phyloP scores from a whole-genome alignment of 2,888 invertebrate species.

The Tortricodes alternella region DNA sequence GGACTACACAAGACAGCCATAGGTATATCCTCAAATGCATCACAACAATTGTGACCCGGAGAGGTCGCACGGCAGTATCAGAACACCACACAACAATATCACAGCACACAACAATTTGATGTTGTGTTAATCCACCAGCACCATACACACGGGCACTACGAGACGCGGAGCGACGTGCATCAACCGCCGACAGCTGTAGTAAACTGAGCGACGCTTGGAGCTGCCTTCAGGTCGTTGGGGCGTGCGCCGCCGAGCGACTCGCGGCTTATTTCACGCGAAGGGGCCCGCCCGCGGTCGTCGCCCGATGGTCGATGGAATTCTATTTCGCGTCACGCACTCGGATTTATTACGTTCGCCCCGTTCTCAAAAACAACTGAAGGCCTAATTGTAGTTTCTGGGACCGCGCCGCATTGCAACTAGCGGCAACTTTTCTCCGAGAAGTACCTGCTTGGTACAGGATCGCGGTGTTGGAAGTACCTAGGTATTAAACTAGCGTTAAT shows the following conservation, averaged over 20 bases:
- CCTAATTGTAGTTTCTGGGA: slow-evolving; percentile 23
- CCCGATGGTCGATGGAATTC: slow-evolving; percentile 72
- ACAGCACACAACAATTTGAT: slow-evolving; percentile 75
- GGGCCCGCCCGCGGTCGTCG: slow-evolving; percentile 53
- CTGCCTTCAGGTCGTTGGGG: slow-evolving; percentile 63
- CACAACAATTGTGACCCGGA: slow-evolving; percentile 79
- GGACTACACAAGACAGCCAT: slow-evolving; percentile 88
- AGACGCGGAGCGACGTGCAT: slow-evolving; percentile 68
- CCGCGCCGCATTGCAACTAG: background rate
- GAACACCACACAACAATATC: slow-evolving; percentile 72
- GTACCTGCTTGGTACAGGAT: background rate
- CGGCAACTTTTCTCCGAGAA: background rate
- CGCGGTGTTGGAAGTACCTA: slow-evolving; percentile 3
- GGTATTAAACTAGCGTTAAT: slow-evolving; percentile 20
- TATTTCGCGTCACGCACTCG: slow-evolving; percentile 71
- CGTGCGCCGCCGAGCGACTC: slow-evolving; percentile 57
- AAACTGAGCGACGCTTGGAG: slow-evolving; percentile 75
- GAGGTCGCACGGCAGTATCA: slow-evolving; percentile 65
- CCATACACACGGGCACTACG: slow-evolving; percentile 71
- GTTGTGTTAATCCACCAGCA: slow-evolving; percentile 79
- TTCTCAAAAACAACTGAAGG: slow-evolving; percentile 26
- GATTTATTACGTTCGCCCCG: slow-evolving; percentile 59
- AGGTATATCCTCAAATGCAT: slow-evolving; percentile 91
- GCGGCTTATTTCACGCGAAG: slow-evolving; percentile 64
- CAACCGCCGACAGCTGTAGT: slow-evolving; percentile 63